Evolutionary conservation across 2,113 vertebrate genomes (phyloP).

Genomic region (Caloenas nicobarica): DNA sequence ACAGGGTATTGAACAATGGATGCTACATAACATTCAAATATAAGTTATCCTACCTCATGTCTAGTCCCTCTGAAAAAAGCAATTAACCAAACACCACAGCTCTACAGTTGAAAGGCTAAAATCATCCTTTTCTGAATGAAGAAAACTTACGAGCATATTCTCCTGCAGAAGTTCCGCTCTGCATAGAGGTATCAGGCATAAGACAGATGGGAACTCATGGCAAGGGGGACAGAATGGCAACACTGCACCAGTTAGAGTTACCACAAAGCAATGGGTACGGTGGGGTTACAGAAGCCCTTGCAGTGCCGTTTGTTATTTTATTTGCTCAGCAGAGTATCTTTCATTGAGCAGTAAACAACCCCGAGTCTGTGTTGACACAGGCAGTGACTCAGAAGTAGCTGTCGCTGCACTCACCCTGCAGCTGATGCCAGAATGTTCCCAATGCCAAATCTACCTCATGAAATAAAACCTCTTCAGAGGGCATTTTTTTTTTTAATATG

Average conservation of each 20-base stretch:
- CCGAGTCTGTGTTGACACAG: background rate
- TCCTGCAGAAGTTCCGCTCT: background rate
- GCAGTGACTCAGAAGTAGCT: background rate
- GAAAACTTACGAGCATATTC: fast-evolving
- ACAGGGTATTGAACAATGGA: background rate
- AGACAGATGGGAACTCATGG: background rate
- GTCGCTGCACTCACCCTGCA: background rate
- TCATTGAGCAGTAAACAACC: background rate
- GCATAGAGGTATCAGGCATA: background rate
- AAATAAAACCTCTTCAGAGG: background rate
- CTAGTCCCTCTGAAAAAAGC: background rate
- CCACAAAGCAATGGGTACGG: background rate
- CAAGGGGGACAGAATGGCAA: background rate
- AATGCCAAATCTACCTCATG: background rate
- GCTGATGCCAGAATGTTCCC: background rate
- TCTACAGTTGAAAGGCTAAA: background rate
- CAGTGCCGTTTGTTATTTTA: background rate
- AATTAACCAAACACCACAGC: background rate
- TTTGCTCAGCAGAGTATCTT: background rate
- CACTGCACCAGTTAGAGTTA: background rate
- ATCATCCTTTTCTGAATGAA: background rate
- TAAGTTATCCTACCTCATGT: background rate
- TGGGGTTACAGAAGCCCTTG: background rate
- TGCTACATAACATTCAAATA: background rate
- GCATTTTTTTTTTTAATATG: background rate